Conservation (phyloP, 2,888 invertebrate species). For the Megaustenia siamemsis region DNA sequence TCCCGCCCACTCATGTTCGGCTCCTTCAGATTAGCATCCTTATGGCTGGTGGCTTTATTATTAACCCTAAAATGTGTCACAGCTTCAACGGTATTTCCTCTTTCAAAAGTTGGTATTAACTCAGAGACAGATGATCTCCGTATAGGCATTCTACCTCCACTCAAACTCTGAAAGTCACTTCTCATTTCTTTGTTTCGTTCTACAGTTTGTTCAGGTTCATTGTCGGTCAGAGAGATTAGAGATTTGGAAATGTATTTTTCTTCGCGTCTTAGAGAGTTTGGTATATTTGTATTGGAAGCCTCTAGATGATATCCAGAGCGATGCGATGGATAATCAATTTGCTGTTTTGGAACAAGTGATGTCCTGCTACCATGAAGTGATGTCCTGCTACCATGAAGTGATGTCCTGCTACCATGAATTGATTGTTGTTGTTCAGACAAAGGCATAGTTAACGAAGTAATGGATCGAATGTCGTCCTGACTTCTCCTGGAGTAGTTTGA, state of each 20-base stretch:
- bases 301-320: neutral
- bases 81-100: neutral
- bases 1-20: neutral
- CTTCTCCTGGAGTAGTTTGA: too few species aligned
- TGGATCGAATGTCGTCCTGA: neutral
- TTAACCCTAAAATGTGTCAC: neutral
- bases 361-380: neutral
- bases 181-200: neutral
- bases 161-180: neutral
- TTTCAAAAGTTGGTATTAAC: neutral
- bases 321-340: neutral
- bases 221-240: neutral
- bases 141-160: neutral
- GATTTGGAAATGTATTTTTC: conserved; percentile 4
- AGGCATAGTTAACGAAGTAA: neutral
- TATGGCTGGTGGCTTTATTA: neutral
- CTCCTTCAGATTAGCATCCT: neutral
- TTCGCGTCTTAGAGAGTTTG: neutral
- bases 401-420: neutral
- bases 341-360: neutral
- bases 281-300: neutral
- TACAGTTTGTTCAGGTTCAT: neutral
- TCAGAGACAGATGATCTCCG: conserved; percentile 2
- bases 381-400: neutral
- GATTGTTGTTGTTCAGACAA: neutral